These are phyloP conservation scores for Agapostemon virescens DNA, from an alignment of 2,888 invertebrate genomes.

Conservation along the genomic window DNA sequence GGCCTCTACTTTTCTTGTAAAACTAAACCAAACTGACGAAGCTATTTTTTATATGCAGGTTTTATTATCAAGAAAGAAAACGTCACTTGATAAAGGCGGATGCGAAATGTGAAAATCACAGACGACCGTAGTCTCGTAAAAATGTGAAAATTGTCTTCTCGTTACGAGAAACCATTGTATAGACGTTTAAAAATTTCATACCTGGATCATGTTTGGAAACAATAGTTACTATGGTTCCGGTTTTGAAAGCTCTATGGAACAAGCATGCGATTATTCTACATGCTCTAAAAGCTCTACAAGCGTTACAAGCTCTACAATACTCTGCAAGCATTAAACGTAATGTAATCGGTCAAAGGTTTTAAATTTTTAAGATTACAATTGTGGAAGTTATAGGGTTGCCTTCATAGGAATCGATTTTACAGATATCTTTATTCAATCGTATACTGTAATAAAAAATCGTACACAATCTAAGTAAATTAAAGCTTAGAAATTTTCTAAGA, in stretches of 20 bases:
- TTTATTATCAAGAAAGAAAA: background rate
- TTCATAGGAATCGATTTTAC: too few species aligned
- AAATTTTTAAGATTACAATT: too few species aligned
- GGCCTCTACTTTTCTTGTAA: conserved; percentile 2
- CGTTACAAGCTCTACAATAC: too few species aligned
- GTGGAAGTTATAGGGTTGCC: too few species aligned
- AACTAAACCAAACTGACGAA: conserved; percentile 6
- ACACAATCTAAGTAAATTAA: too few species aligned
- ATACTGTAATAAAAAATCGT: too few species aligned
- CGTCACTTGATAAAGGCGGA: background rate
- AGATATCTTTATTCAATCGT: too few species aligned
- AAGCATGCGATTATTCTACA: background rate
- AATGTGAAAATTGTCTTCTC: background rate
- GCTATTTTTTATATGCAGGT: conserved; percentile 2
- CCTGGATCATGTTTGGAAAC: background rate
- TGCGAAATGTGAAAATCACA: background rate
- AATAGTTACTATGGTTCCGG: background rate
- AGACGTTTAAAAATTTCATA: background rate
- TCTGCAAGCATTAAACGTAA: too few species aligned
- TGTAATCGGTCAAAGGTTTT: too few species aligned
- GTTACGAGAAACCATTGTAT: background rate
- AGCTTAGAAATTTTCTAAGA: too few species aligned
- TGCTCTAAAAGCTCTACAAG: too few species aligned
- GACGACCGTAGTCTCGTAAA: background rate
- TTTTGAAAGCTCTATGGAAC: background rate